A percentile compares a stretch with the other conserved stretches of the same genome.
phyloP scores from a whole-genome alignment of 2,797 vertebrate genomes.

The Chaetodon trifasciatus region DNA sequence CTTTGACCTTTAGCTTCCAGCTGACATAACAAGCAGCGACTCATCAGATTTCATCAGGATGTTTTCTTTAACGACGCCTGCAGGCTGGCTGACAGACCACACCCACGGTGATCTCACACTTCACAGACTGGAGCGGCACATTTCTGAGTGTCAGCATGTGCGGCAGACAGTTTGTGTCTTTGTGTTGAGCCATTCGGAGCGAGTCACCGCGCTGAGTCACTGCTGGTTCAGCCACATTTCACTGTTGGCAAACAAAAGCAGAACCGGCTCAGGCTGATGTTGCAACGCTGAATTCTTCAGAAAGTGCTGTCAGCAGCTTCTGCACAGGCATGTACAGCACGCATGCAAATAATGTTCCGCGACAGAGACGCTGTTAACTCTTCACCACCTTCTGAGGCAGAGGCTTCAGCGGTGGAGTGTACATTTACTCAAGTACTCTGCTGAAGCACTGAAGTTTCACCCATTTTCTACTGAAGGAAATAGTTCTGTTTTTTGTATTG shows the following conservation, averaged over 20 bases:
- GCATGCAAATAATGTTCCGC: neutral
- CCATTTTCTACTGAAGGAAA: too few relatives aligned
- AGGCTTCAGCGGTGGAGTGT: too few relatives aligned
- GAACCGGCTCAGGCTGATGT: conserved; percentile 60
- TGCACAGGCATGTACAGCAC: conserved; percentile 19
- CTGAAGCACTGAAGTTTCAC: too few relatives aligned
- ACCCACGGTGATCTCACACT: conserved; percentile 32
- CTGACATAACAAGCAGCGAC: conserved; percentile 11
- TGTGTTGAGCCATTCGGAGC: neutral
- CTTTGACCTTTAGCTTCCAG: conserved; percentile 16
- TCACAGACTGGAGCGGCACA: conserved; percentile 3
- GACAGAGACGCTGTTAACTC: neutral
- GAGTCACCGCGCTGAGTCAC: conserved; percentile 29
- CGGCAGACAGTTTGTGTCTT: conserved; percentile 8
- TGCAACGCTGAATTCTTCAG: conserved; percentile 33
- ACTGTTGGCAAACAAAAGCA: conserved; percentile 63
- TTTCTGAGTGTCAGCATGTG: conserved; percentile 35
- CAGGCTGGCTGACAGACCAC: conserved; percentile 5
- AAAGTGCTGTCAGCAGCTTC: conserved; percentile 27
- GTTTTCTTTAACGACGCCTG: neutral
- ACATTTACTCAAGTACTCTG: too few relatives aligned
- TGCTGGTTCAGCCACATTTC: conserved; percentile 54
- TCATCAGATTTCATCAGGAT: neutral
- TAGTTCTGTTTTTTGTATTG: too few relatives aligned
- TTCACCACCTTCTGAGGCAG: neutral